phyloP scores from a whole-genome alignment of 2,888 invertebrate genomes.

The Agriopis aurantiaria region DNA sequence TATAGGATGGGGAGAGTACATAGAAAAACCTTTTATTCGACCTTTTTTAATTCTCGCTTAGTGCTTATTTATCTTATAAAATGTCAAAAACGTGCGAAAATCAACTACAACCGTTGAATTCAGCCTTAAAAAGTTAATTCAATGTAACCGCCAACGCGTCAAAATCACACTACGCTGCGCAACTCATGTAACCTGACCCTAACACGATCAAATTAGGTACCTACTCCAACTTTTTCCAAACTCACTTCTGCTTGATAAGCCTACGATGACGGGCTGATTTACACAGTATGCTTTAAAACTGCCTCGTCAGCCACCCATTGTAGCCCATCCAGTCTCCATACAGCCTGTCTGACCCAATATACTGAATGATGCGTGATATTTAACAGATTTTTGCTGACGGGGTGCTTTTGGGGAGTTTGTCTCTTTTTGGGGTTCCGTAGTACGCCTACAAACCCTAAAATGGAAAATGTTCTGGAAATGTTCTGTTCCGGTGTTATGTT shows the following conservation, averaged over 20 bases:
- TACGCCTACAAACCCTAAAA: neutral
- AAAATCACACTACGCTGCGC: neutral
- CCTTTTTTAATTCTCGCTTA: too few relatives aligned
- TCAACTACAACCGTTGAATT: too few relatives aligned
- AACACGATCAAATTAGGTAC: slow-evolving; percentile 7
- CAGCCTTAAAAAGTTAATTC: too few relatives aligned
- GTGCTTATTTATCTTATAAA: too few relatives aligned
- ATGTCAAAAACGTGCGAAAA: too few relatives aligned
- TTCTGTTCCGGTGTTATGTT: too few relatives aligned
- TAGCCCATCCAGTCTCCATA: slow-evolving; percentile 15
- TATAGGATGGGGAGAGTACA: too few relatives aligned
- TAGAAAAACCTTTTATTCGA: too few relatives aligned
- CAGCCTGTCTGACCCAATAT: slow-evolving; percentile 22
- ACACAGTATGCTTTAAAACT: neutral
- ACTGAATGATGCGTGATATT: slow-evolving; percentile 25
- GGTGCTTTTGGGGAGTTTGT: slow-evolving; percentile 5
- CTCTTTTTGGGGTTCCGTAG: slow-evolving; percentile 3
- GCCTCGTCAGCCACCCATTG: slow-evolving; percentile 12
- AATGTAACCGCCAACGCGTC: too few relatives aligned
- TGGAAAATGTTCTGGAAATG: too few relatives aligned
- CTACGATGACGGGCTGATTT: slow-evolving; percentile 13
- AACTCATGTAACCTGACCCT: neutral
- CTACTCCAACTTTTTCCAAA: slow-evolving; percentile 15
- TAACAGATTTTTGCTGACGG: slow-evolving; percentile 22
- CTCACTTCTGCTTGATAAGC: slow-evolving; percentile 16